Conservation (phyloP, 2,888 invertebrate genomes). For the Galeopsomyia nigrocyanea region DNA sequence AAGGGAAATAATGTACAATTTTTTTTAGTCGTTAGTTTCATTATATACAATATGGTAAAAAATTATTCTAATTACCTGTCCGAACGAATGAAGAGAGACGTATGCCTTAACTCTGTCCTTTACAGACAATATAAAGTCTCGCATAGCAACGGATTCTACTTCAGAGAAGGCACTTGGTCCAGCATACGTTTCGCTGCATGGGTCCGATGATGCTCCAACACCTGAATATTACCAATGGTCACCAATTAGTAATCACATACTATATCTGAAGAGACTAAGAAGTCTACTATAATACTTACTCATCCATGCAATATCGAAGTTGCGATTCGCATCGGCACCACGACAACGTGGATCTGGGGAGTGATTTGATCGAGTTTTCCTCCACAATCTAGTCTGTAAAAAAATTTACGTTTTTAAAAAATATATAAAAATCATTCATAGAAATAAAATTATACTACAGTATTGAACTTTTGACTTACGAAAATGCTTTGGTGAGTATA, state of each 20-base stretch:
- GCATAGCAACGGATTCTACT: constrained; percentile 74
- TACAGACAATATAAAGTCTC: constrained; percentile 72
- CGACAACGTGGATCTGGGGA: constrained; percentile 69
- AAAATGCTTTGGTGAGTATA: constrained; percentile 67
- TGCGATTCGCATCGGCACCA: constrained; percentile 84
- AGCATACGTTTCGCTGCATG: constrained; percentile 75
- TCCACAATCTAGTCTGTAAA: constrained; percentile 69
- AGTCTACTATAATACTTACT: constrained; percentile 66
- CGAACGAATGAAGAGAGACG: constrained; percentile 82
- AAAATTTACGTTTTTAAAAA: background rate
- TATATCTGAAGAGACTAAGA: too few relatives aligned
- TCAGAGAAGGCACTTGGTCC: constrained; percentile 78
- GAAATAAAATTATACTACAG: background rate
- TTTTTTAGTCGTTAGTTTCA: background rate
- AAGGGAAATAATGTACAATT: constrained; percentile 21
- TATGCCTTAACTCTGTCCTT: constrained; percentile 74
- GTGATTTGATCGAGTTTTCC: constrained; percentile 75
- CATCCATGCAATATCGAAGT: constrained; percentile 81
- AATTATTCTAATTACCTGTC: constrained; percentile 66
- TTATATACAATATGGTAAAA: background rate
- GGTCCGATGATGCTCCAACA: constrained; percentile 61
- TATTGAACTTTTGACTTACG: constrained; percentile 10
- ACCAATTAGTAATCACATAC: too few relatives aligned
- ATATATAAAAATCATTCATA: background rate
- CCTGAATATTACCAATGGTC: background rate